phyloP scores from a whole-genome alignment of 2,113 vertebrate species.

The Canis aureus region DNA sequence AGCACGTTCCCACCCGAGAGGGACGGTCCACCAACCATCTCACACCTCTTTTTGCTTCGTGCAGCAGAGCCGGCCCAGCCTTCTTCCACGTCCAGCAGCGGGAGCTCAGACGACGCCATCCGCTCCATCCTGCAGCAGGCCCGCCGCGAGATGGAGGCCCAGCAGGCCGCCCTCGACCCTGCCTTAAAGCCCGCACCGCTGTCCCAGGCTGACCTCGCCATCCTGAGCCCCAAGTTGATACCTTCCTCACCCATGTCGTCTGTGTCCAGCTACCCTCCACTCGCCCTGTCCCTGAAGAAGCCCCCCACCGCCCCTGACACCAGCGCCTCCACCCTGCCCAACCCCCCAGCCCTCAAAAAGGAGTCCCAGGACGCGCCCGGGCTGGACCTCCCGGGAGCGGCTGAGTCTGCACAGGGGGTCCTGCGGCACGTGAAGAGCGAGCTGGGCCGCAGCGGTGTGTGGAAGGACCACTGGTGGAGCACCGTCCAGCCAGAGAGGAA shows the following conservation, averaged over 20 bases:
- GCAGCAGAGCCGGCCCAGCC: conserved; percentile 93
- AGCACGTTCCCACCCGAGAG: rapidly evolving
- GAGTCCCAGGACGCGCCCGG: conserved; percentile 89
- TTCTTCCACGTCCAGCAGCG: conserved; percentile 88
- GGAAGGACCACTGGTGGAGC: conserved; percentile 98
- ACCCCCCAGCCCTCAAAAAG: conserved; percentile 91
- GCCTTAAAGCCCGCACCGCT: conserved; percentile 93
- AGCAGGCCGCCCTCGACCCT: conserved; percentile 95
- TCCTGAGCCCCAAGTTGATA: conserved; percentile 92
- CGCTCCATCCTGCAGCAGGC: conserved; percentile 97
- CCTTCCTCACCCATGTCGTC: conserved; percentile 89
- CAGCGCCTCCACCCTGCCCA: conserved; percentile 90
- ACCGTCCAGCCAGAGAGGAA: conserved; percentile 92
- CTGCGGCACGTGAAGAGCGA: conserved; percentile 91
- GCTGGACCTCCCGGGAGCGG: conserved; percentile 88
- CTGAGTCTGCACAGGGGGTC: conserved; percentile 88
- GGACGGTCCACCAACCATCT: rapidly evolving
- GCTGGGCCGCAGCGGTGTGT: conserved; percentile 89
- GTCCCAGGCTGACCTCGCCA: conserved; percentile 92
- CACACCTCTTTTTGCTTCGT: conserved; percentile 68
- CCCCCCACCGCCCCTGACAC: conserved; percentile 87
- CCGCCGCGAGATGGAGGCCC: conserved; percentile 96
- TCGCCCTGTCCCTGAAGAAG: conserved; percentile 95
- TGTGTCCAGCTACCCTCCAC: conserved; percentile 92
- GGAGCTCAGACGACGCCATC: conserved; percentile 96